A percentile compares a stretch with the other conserved stretches of the same genome.
Evolutionary conservation across 2,888 invertebrate species (phyloP).

Genomic region (Xestia c-nigrum): DNA sequence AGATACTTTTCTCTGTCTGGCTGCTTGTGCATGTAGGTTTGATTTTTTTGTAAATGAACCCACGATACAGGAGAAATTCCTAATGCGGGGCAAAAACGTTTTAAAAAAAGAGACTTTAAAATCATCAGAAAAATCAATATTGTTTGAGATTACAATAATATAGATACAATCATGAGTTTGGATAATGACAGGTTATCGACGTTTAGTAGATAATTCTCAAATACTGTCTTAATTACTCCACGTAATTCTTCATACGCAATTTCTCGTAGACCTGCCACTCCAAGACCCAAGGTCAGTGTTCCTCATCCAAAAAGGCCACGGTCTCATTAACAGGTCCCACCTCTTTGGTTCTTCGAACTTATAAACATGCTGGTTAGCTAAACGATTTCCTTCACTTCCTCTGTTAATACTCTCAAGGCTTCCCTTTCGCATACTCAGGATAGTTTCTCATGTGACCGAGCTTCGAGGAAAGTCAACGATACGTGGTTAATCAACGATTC

Average conservation of each 20-base stretch:
- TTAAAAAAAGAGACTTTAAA: neutral
- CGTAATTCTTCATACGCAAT: neutral
- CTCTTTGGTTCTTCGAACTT: conserved; percentile 22
- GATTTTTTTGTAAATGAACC: neutral
- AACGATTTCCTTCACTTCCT: conserved; percentile 38
- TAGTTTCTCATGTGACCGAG: conserved; percentile 28
- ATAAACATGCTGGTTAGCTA: conserved; percentile 7
- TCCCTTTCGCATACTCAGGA: conserved; percentile 15
- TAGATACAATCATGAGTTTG: neutral
- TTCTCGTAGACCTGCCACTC: neutral
- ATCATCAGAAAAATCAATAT: neutral
- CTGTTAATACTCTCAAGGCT: conserved; percentile 21
- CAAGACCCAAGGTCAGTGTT: conserved; percentile 15
- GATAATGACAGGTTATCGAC: neutral
- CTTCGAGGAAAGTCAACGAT: conserved; percentile 1
- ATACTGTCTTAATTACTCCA: neutral
- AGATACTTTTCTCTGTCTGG: neutral
- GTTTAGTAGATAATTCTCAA: neutral
- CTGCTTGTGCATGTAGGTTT: neutral
- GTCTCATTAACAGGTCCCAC: conserved; percentile 36
- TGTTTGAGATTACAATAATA: neutral
- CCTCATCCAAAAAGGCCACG: conserved; percentile 9
- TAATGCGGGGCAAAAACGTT: neutral
- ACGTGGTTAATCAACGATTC: conserved; percentile 1
- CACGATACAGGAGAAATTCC: neutral